A percentile compares a stretch with the other conserved stretches of the same genome.
Evolutionary conservation across 2,797 vertebrate species (phyloP).

Genomic region (Synaphobranchus kaupii): DNA sequence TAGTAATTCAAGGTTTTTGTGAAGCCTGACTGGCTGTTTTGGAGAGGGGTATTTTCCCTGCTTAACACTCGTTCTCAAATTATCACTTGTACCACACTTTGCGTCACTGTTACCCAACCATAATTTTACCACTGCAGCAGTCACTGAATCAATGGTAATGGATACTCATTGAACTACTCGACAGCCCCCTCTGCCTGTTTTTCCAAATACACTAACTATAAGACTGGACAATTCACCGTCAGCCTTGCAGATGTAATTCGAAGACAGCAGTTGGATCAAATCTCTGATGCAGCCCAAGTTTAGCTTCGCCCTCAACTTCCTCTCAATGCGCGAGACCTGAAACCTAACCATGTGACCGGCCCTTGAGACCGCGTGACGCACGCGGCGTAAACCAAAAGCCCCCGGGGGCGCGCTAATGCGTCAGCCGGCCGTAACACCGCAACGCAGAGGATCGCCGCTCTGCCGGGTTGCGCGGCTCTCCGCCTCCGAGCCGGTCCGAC

Average conservation of each 20-base stretch:
- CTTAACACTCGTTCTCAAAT: not conserved
- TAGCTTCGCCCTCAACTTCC: not conserved
- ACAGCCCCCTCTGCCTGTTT: not conserved
- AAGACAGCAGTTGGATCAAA: not conserved
- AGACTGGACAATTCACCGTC: not conserved
- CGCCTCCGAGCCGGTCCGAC: slow-evolving; percentile 10
- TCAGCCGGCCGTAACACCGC: not conserved
- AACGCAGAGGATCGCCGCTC: not conserved
- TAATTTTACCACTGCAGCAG: not conserved
- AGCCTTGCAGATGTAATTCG: not conserved
- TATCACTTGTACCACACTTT: not conserved
- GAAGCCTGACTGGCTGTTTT: not conserved
- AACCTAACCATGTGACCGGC: not conserved
- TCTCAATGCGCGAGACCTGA: not conserved
- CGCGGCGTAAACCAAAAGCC: not conserved
- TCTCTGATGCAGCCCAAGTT: not conserved
- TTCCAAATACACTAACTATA: not conserved
- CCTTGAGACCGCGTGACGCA: not conserved
- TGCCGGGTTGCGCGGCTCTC: slow-evolving; percentile 9
- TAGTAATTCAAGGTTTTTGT: not conserved
- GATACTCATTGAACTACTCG: not conserved
- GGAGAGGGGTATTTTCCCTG: not conserved
- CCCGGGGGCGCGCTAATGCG: not conserved
- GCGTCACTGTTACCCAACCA: not conserved
- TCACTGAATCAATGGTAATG: not conserved